Base-by-base conservation (phyloP, 2,888 invertebrate species). In the Rosalia funebris region DNA sequence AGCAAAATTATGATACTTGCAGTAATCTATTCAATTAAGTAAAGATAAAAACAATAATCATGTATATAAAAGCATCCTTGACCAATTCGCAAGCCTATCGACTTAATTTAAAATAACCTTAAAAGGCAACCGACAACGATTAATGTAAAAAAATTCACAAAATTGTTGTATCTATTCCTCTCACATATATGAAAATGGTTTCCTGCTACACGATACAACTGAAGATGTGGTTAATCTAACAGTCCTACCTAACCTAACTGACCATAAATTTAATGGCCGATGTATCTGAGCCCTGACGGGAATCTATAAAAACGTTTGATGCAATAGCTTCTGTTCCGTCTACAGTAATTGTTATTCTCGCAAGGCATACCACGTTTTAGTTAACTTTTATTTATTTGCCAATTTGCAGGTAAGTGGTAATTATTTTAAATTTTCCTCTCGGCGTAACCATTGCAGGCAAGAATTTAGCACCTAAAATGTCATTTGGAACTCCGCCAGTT, bases 171-270 rank as follows among this genome's bases (percentile, higher is more conserved):
- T 15, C 47, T 19, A 36, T 48, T 48, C 47, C 4, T 5, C 47
- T 31, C 36, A 48, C 47, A 48, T 19, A 36, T 17, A 15, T 34
- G 36, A 36, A 36, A 48, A 48, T 34, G 19, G 47, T 48, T 48
- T 50, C 50, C 50, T 39, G 37, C 25, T 50, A 39, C 37, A 39
- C 37, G 50, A 50, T 34, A 39, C 34, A 50, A 50, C 39, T 50
- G 39, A 50, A 39, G 39, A 47, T 47, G 47, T 41, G 47, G 41
- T 32, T 47, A 34, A 56, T 47, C 56, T 56, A 56, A 47, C 47
- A 56, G 47, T 47, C 41, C n/a, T 17, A 39, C 46, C 46, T 55
- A 55, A 46, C 46, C 17, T 56, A 56, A 56, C 47, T 45, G 56
- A 11, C 41, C 56, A 56, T 47, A 39, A 56, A 56, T 9, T 50